Base-by-base conservation (phyloP, 2,888 invertebrate genomes). In the Adelognathus sp. region DNA sequence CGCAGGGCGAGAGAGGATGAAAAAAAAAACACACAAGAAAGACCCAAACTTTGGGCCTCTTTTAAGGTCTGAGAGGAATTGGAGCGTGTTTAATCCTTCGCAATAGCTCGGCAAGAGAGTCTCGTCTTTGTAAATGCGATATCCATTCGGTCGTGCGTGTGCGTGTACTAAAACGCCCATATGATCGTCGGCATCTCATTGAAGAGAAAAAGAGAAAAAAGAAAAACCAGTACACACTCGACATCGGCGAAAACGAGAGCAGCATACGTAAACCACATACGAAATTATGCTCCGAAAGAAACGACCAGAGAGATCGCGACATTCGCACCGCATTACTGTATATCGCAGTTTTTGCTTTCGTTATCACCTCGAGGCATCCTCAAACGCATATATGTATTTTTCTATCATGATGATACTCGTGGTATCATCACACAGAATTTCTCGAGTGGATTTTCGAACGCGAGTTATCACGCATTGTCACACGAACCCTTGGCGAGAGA, bases 111-210 rank as follows among this genome's bases (percentile, higher is more conserved):
- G 46, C n/a, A n/a, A 24, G 46, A n/a, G 46, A 24, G 21, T 50
- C 21, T 50, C 44, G 11, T 50, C 46, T 50, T 50, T 21, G 21
- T 24, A 50, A 50, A 50, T 50, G 16, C 31, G 18, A 24, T 61
- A 16, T 52, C 31, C 16, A 56, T 41, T 64, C 29, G 6, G 41
- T 16, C 60, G 66, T 61, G 41, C n/a, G n/a, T n/a, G n/a, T n/a
- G n/a, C n/a, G n/a, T 46, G 36, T 36, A n/a, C 50, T 18, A 27
- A 16, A 56, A 82, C 82, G 86, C 86, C 85, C 88, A 87, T 86
- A 88, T 88, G 87, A 88, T 87, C n/a, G n/a, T n/a, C 85, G 85
- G 86, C 83, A 85, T 85, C 82, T 85, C 83, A 83, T 87, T 85
- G 83, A 84, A 84, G n/a, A n/a, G n/a, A n/a, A n/a, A n/a, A n/a